Evolutionary conservation across 2,888 invertebrate genomes (phyloP).

Genomic region (Ephialtes manifestator): DNA sequence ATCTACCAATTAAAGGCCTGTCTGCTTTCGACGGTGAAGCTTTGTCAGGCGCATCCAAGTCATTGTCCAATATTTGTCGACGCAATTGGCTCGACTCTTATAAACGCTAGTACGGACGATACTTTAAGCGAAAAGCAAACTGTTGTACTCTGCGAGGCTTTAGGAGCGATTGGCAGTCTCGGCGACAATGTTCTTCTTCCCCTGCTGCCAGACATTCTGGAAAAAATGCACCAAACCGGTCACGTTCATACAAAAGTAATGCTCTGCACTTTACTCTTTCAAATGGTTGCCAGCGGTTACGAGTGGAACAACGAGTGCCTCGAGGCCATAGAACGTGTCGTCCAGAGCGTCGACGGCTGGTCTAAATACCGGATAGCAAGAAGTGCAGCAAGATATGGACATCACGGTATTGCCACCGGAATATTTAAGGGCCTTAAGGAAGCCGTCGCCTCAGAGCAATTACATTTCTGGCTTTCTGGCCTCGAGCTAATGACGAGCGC

Average conservation of each 20-base stretch:
- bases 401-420: constrained; percentile 90
- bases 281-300: constrained; percentile 91
- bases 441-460: constrained; percentile 94
- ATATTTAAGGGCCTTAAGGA: constrained; percentile 89
- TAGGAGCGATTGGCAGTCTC: constrained; percentile 91
- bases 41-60: constrained; percentile 89
- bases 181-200: constrained; percentile 87
- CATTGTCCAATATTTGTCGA: constrained; percentile 90
- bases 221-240: constrained; percentile 85
- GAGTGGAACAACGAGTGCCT: constrained; percentile 89
- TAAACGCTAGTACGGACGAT: constrained; percentile 78
- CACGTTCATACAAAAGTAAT: constrained; percentile 88
- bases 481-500: constrained; percentile 92
- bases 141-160: constrained; percentile 90
- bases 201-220: constrained; percentile 87
- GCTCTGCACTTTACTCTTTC: constrained; percentile 94
- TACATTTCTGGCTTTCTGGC: constrained; percentile 95
- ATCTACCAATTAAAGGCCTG: constrained; percentile 89
- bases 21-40: constrained; percentile 91
- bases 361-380: constrained; percentile 95
- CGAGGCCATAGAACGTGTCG: constrained; percentile 88
- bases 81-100: constrained; percentile 87
- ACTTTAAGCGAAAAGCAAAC: constrained; percentile 81
- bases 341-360: constrained; percentile 91
- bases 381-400: constrained; percentile 95